phyloP scores from a whole-genome alignment of 2,113 vertebrate genomes.

The Gymnobelideus leadbeateri region DNA sequence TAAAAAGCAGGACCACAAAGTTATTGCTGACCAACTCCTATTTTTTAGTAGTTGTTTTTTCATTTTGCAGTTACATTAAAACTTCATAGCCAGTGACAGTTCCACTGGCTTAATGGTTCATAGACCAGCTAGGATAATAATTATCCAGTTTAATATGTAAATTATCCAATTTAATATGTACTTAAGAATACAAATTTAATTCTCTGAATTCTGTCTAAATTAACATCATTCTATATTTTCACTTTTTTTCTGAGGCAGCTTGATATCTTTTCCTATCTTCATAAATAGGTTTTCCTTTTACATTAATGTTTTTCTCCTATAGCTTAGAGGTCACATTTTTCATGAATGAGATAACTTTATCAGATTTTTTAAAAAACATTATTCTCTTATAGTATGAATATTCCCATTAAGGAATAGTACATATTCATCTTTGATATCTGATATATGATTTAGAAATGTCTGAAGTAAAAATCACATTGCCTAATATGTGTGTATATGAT shows the following conservation, averaged over 20 bases:
- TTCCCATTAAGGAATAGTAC: background rate
- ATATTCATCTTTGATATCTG: background rate
- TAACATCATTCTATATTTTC: constrained; percentile 20
- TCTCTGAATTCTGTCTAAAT: background rate
- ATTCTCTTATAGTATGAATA: background rate
- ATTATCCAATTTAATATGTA: background rate
- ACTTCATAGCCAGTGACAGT: background rate
- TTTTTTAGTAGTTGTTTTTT: constrained; percentile 11
- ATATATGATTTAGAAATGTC: background rate
- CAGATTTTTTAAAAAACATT: background rate
- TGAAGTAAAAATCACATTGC: background rate
- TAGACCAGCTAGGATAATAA: constrained; percentile 26
- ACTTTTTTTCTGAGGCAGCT: background rate
- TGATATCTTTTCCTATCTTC: background rate
- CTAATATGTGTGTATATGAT: background rate
- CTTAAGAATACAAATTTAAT: background rate
- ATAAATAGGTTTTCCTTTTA: constrained; percentile 10
- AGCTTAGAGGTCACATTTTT: background rate
- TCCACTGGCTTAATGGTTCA: background rate
- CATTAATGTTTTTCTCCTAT: constrained; percentile 7
- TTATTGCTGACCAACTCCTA: background rate
- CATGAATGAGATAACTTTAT: background rate
- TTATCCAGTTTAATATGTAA: background rate
- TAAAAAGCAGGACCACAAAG: constrained; percentile 3
- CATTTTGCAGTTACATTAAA: constrained; percentile 29